Conservation (phyloP, 2,113 vertebrate genomes). For the Craseonycteris thonglongyai region DNA sequence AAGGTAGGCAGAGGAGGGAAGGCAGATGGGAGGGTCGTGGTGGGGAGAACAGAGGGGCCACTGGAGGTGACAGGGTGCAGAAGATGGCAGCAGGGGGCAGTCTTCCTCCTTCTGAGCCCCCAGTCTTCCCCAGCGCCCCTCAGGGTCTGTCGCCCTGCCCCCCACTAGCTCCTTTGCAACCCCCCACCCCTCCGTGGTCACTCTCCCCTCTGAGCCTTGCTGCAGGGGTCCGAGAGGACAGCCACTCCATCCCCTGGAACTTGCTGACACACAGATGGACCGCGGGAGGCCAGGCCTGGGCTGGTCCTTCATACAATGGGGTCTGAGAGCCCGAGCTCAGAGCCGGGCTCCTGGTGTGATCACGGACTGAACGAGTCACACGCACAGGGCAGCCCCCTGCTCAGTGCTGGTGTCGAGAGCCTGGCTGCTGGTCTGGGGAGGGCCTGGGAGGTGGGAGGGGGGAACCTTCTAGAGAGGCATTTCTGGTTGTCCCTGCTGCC, state of each 20-base stretch:
- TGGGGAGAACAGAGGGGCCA: neutral
- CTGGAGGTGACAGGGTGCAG: too few relatives aligned
- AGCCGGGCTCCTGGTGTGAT: accelerated
- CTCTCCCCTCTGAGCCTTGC: neutral
- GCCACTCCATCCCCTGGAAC: neutral
- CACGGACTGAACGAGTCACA: accelerated
- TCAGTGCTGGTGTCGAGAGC: too few relatives aligned
- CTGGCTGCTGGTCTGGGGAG: accelerated
- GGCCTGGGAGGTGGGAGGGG: accelerated
- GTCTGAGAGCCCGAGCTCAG: neutral
- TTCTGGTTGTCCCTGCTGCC: neutral
- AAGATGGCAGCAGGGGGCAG: accelerated
- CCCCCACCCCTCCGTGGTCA: too few relatives aligned
- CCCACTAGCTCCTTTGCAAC: accelerated
- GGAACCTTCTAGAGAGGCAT: neutral
- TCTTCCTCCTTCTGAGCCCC: neutral
- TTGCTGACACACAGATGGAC: neutral
- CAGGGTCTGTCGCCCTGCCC: neutral
- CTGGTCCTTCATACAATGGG: neutral
- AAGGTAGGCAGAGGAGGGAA: accelerated
- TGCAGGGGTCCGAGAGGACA: accelerated
- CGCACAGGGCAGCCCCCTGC: accelerated
- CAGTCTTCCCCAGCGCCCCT: too few relatives aligned
- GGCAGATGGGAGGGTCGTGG: accelerated
- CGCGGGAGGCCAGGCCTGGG: neutral